A percentile compares a stretch with the other conserved stretches of the same genome.
Evolutionary conservation across 2,113 vertebrate species (phyloP).

Genomic region (Phaethon lepturus): DNA sequence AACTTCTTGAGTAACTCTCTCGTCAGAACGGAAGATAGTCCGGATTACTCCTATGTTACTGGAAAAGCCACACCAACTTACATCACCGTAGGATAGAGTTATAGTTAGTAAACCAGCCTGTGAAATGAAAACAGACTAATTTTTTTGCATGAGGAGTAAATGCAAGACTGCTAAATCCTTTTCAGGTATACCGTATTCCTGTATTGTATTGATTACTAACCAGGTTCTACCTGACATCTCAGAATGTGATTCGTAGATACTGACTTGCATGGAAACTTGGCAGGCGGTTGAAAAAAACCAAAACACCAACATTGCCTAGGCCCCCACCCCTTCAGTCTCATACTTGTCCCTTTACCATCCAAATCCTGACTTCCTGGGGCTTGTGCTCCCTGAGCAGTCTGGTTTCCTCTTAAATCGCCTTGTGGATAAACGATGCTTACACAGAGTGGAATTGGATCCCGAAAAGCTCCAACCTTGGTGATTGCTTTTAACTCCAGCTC

Average conservation of each 20-base stretch:
- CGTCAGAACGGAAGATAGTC: slow-evolving; percentile 7
- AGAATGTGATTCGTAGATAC: neutral
- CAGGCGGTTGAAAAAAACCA: neutral
- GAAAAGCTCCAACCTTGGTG: neutral
- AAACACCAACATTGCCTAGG: accelerated
- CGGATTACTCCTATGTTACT: neutral
- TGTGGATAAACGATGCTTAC: neutral
- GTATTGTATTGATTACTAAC: neutral
- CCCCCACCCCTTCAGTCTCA: neutral
- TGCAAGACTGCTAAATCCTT: neutral
- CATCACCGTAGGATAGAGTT: neutral
- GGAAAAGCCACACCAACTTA: neutral
- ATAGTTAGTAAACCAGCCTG: neutral
- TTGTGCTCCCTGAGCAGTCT: neutral
- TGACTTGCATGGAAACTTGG: neutral
- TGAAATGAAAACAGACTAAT: neutral
- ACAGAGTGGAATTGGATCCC: neutral
- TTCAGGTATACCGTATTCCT: neutral
- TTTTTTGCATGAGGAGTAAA: neutral
- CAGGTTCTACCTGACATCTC: neutral
- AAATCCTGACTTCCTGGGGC: neutral
- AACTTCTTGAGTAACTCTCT: neutral
- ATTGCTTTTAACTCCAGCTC: neutral
- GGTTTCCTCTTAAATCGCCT: neutral
- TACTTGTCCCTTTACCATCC: neutral